Conservation (phyloP, 2,113 vertebrate species). For the Hassar affinis region DNA sequence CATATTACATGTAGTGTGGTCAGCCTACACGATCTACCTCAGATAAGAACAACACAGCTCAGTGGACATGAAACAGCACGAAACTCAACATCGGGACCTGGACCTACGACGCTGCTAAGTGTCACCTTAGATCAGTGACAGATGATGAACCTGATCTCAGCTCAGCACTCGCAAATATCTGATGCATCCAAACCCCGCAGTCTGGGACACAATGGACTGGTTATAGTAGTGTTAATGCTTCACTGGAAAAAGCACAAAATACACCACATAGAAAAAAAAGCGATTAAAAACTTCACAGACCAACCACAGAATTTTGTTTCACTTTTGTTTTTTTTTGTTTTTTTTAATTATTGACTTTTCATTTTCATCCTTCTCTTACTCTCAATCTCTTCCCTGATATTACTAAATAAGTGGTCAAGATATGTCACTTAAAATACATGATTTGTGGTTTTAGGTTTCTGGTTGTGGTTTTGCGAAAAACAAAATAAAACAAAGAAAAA, state of each 20-base stretch:
- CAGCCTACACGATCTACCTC: slow-evolving; percentile 77
- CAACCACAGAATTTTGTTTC: neutral
- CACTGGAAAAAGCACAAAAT: slow-evolving; percentile 67
- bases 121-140: neutral
- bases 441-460: neutral
- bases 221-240: slow-evolving; percentile 78
- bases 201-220: slow-evolving; percentile 56
- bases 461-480: neutral
- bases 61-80: slow-evolving; percentile 61
- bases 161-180: neutral
- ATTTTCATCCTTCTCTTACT: neutral
- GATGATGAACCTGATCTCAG: neutral
- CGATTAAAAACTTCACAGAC: slow-evolving; percentile 9
- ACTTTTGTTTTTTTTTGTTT: neutral
- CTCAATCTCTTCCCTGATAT: neutral
- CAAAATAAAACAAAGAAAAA: no score
- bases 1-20: slow-evolving; percentile 80
- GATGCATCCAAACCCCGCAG: neutral
- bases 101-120: neutral
- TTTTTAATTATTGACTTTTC: neutral
- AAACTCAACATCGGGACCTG: slow-evolving; percentile 40
- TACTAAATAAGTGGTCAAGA: neutral
- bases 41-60: slow-evolving; percentile 78
- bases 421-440: neutral
- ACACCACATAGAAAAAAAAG: slow-evolving; percentile 44